phyloP scores from a whole-genome alignment of 2,888 invertebrate genomes.

The Limnephilus marmoratus region DNA sequence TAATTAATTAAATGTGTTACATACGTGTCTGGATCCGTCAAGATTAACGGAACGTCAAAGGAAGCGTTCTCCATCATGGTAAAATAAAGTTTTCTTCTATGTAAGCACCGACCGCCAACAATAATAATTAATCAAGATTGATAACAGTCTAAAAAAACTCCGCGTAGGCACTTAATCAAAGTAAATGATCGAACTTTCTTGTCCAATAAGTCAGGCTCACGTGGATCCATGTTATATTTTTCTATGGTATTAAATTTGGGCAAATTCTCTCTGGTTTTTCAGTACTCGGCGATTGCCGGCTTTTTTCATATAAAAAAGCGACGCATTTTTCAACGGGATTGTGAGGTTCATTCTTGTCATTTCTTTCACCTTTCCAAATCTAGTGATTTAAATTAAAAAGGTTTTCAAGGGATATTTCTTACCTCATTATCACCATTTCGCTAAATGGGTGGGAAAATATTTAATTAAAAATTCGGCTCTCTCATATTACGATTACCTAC shows the following conservation, averaged over 20 bases:
- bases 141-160: slow-evolving; percentile 24
- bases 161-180: slow-evolving; percentile 37
- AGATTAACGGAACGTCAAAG: slow-evolving; percentile 35
- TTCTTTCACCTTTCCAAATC: slow-evolving; percentile 19
- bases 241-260: slow-evolving; percentile 12
- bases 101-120: slow-evolving; percentile 12
- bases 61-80: slow-evolving; percentile 13
- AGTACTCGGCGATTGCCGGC: neutral
- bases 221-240: slow-evolving; percentile 4
- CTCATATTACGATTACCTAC: neutral
- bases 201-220: slow-evolving; percentile 27
- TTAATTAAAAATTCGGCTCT: neutral
- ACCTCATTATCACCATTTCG: neutral
- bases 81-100: slow-evolving; percentile 16
- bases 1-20: neutral
- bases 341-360: slow-evolving; percentile 1
- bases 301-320: slow-evolving; percentile 11
- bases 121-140: slow-evolving; percentile 44
- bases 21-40: slow-evolving; percentile 20
- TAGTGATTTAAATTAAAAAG: slow-evolving; percentile 10
- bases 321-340: slow-evolving; percentile 1
- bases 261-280: neutral
- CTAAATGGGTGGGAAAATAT: neutral
- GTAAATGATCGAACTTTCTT: slow-evolving; percentile 39
- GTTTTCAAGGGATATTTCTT: neutral